phyloP scores from a whole-genome alignment of 2,797 vertebrate genomes.

The Sternarchorhynchus goeldii region DNA sequence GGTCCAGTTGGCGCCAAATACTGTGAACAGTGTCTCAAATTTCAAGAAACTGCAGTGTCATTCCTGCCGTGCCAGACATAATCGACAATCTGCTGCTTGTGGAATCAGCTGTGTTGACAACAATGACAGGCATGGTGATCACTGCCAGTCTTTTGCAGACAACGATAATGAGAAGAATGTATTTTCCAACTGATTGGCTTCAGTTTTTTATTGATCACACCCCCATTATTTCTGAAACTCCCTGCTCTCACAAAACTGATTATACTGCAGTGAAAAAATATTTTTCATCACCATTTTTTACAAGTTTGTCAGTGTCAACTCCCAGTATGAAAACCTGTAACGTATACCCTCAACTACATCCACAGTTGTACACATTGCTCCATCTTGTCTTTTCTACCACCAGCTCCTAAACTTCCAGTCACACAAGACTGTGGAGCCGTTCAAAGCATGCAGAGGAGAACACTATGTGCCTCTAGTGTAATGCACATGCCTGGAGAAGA shows the following conservation, averaged over 20 bases:
- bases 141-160: conserved; percentile 46
- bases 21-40: conserved; percentile 40
- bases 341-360: too few species aligned
- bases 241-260: neutral
- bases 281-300: neutral
- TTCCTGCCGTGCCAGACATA: conserved; percentile 32
- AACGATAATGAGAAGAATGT: conserved; percentile 43
- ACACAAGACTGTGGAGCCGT: too few species aligned
- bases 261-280: neutral
- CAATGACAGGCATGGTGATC: conserved; percentile 47
- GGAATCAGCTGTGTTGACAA: conserved; percentile 50
- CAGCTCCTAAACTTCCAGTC: too few species aligned
- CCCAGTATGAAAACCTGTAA: neutral
- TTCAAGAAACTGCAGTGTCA: conserved; percentile 28
- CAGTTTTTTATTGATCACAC: conserved; percentile 33
- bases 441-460: too few species aligned
- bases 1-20: conserved; percentile 31
- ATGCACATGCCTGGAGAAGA: too few species aligned
- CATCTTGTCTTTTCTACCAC: too few species aligned
- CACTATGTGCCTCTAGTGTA: too few species aligned
- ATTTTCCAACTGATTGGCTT: conserved; percentile 38
- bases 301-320: neutral
- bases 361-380: too few species aligned
- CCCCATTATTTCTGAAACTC: conserved; percentile 10
- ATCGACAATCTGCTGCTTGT: conserved; percentile 45